Evolutionary conservation across 1,140 invertebrate species (phyloP), one percentile per base, ranked within the genome.

Genomic region (Octopus bimaculoides): DNA sequence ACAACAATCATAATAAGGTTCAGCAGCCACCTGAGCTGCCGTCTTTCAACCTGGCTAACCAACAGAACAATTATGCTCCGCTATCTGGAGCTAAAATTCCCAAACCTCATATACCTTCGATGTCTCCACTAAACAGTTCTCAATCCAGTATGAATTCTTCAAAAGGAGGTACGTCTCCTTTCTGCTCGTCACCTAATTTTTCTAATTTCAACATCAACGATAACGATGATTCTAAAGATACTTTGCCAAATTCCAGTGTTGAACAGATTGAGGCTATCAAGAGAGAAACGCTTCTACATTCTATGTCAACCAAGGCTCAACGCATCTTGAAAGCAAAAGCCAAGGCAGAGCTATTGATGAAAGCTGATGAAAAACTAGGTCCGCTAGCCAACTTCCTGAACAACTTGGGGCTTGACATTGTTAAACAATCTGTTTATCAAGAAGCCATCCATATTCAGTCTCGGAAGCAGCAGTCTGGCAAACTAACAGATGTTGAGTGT

Each of bases 331-430:
- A 71, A 52, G 78, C 52, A 10, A 79, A 79, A n/a, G 78, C 26
- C 66, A 79, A 54, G 26, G 54, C 26, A 17, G 78, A 75, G 14
- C 20, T 56, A 17, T 12, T 74, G 9, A 82, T 82, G 10, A 85
- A 85, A 56, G 83, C 85, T 10, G 84, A 85, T 14, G 81, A 81
- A 52, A 85, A 88, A 20, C 77, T 89, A 3, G 86, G 94, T 88
- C 93, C 96, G 5, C 89, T 97, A 71, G 96, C 96, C 5, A 96
- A 96, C 88, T 96, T 98, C 88, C 96, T 98, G 83, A 95, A 95
- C 89, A 95, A 96, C 85, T 95, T 98, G 82, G 97, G 97, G 9
- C 92, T 96, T 77, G 96, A 95, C 89, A 92, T 98, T 79, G 96
- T 97, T 4, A 96, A 97, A 89, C 96, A 98, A 89, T 95, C 93